These are phyloP conservation scores for Conchocele bisecta DNA, from an alignment of 2,888 invertebrate species.

Conservation along the genomic window DNA sequence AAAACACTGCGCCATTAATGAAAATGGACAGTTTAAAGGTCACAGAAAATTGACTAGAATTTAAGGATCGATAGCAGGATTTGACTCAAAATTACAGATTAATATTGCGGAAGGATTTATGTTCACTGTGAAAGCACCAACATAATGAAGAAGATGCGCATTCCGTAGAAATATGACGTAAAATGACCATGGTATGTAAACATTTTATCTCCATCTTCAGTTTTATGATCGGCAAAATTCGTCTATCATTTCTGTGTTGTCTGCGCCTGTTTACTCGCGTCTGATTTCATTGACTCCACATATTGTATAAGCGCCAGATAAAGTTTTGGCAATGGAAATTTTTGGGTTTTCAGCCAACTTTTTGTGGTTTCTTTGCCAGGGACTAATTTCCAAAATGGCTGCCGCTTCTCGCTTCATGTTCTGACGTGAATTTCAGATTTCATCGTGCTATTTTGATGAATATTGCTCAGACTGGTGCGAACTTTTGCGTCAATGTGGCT, in stretches of 20 bases:
- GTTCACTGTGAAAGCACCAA: slow-evolving; percentile 11
- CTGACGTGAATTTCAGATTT: too few relatives aligned
- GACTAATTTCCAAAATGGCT: slow-evolving; percentile 76
- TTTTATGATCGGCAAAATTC: slow-evolving; percentile 46
- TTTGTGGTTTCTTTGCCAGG: slow-evolving; percentile 62
- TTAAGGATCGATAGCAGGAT: slow-evolving; percentile 6
- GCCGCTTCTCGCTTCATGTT: slow-evolving; percentile 72
- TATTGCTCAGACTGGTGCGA: too few relatives aligned
- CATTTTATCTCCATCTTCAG: slow-evolving; percentile 53
- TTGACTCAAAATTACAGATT: not conserved
- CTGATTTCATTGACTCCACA: slow-evolving; percentile 51
- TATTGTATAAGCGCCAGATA: slow-evolving; percentile 61
- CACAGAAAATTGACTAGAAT: slow-evolving; percentile 39
- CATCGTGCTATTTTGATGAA: too few relatives aligned
- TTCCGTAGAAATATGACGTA: slow-evolving; percentile 31
- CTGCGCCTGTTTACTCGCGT: slow-evolving; percentile 52
- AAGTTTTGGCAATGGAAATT: slow-evolving; percentile 62
- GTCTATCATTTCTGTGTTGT: slow-evolving; percentile 56
- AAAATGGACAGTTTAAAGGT: slow-evolving; percentile 66
- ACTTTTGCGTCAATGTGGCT: too few relatives aligned
- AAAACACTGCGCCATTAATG: slow-evolving; percentile 75
- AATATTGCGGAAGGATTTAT: slow-evolving; percentile 38
- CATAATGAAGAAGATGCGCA: slow-evolving; percentile 32
- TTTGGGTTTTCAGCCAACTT: slow-evolving; percentile 63
- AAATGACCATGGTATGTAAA: slow-evolving; percentile 59